These are phyloP conservation scores for Heliconius melpomene DNA, from an alignment of 1,140 invertebrate genomes.

Conservation along the genomic window DNA sequence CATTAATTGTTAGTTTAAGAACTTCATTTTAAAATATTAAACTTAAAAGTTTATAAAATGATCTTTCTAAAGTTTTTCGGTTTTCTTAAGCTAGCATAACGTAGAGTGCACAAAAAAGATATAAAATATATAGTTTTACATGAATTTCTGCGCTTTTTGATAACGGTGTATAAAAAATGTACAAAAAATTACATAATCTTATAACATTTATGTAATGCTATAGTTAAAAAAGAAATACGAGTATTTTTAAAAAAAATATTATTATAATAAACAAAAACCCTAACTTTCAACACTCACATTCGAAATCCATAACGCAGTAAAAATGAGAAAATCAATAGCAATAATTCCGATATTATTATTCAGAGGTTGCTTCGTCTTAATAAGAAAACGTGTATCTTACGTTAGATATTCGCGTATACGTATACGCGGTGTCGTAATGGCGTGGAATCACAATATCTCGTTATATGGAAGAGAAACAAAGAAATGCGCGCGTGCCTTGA, in stretches of 20 bases:
- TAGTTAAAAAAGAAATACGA: neutral
- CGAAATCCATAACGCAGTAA: constrained; percentile 14
- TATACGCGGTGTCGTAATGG: constrained; percentile 73
- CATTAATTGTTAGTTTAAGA: neutral
- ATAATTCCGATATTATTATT: constrained; percentile 59
- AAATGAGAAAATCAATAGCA: constrained; percentile 39
- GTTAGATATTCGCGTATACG: constrained; percentile 71
- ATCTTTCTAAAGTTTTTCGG: neutral
- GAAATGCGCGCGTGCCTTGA: constrained; percentile 69
- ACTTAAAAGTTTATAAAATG: neutral
- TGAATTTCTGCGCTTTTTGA: neutral
- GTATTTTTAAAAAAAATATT: neutral
- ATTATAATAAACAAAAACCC: neutral
- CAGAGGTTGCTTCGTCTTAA: constrained; percentile 65
- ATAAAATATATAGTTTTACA: neutral
- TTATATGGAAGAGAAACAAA: constrained; percentile 78
- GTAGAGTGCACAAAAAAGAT: neutral
- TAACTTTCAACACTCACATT: neutral
- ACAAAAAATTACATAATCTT: too few species aligned
- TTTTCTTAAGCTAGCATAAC: neutral
- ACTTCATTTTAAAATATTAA: neutral
- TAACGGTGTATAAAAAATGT: too few species aligned
- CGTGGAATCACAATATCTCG: constrained; percentile 78
- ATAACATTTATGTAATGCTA: neutral
- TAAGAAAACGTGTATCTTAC: constrained; percentile 74